Evolutionary conservation across 2,113 vertebrate genomes (phyloP).

Genomic region (Paramisgurnus dabryanus): DNA sequence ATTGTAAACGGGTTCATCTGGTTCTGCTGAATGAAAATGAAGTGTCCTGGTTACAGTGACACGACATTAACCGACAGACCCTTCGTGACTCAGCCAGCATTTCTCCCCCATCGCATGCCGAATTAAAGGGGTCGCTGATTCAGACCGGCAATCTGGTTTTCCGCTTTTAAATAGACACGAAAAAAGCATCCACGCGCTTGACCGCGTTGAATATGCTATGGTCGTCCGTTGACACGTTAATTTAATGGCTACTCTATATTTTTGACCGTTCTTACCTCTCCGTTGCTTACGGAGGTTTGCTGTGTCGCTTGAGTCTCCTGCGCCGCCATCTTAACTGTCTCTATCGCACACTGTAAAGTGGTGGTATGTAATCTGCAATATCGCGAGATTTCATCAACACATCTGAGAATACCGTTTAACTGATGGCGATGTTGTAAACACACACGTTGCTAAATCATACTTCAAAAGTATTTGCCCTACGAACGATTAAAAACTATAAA

Average conservation of each 20-base stretch:
- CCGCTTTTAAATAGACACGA: neutral
- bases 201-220: neutral
- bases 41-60: neutral
- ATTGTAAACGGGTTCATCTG: neutral
- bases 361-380: slow-evolving; percentile 51
- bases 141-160: slow-evolving; percentile 43
- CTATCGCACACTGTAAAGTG: slow-evolving; percentile 67
- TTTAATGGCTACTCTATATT: neutral
- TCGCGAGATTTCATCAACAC: slow-evolving; percentile 66
- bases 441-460: neutral
- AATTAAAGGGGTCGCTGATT: slow-evolving; percentile 41
- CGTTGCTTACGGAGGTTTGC: slow-evolving; percentile 71
- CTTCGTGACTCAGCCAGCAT: neutral
- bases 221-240: neutral
- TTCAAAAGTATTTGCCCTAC: neutral
- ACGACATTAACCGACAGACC: neutral
- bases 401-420: no score
- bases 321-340: slow-evolving; percentile 81
- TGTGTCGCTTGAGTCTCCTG: slow-evolving; percentile 71
- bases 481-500: no score
- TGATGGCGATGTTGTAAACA: no score
- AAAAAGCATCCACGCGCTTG: neutral
- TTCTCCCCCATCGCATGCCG: slow-evolving; percentile 17
- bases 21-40: neutral
- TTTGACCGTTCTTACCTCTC: slow-evolving; percentile 77